Base-by-base conservation (phyloP, 2,888 invertebrate genomes). In the Gortyna flavago region DNA sequence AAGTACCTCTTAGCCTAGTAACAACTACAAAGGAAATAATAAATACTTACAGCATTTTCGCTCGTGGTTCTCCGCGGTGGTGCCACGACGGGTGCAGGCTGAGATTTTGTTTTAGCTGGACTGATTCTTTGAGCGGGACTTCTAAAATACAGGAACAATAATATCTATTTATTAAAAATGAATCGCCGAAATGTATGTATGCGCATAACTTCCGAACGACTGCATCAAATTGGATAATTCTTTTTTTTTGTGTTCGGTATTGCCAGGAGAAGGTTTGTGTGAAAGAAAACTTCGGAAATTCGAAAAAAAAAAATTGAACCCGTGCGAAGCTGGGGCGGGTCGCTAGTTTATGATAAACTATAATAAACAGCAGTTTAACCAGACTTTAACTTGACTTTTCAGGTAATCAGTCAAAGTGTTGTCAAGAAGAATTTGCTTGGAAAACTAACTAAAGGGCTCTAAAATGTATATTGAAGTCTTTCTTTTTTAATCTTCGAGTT, bases 31-130 rank as follows among this genome's bases (percentile, higher is more conserved):
- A 54, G n/a, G 54, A 54, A 54, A n/a, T 54, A n/a, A n/a, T 4
- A n/a, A 54, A 54, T n/a, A 93, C 91, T 93, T 90, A 95, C 96
- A 90, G 88, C 90, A 89, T 93, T 96, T 88, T 94, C 95, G 85
- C 91, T 94, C 87, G 87, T 88, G 51, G 86, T 90, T 84, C 91
- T 92, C 79, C 92, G 85, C 0, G 91, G 88, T 6, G 91, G 85
- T 38, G 91, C 57, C 35, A 87, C 77, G 13, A 83, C 80, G 16
- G 85, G 76, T 6, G 78, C 61, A 1, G 85, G 65, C 66, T 90
- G 91, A 6, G 91, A 85, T 83, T 91, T 92, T 35, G 91, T 74
- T 86, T 90, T 93, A 0, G 87, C 80, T 35, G 93, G 92, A 85
- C 90, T 92, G 6, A 75, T 89, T 38, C 84, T 80, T 64, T 84